A percentile compares a stretch with the other conserved stretches of the same genome.
phyloP scores from a whole-genome alignment of 1,140 invertebrate species.

The Tetramorium parvispinum region DNA sequence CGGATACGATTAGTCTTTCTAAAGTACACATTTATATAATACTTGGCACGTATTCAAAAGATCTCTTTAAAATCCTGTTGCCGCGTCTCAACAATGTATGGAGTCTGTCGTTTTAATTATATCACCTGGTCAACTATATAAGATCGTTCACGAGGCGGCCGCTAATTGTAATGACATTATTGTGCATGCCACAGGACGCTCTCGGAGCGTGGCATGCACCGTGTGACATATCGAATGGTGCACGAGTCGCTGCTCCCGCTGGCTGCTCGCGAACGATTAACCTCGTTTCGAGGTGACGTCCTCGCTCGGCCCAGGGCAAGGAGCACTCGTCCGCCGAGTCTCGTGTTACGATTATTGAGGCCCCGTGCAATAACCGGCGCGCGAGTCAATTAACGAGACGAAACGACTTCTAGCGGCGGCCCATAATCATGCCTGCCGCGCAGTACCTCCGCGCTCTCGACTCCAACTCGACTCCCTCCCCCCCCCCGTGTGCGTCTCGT shows the following conservation, averaged over 20 bases:
- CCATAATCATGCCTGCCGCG: background rate
- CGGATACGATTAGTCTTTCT: background rate
- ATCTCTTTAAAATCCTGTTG: background rate
- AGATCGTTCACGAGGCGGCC: slow-evolving; percentile 42
- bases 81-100: background rate
- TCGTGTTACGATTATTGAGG: slow-evolving; percentile 72
- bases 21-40: background rate
- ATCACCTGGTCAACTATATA: background rate
- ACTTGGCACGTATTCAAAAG: background rate
- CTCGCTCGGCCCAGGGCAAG: slow-evolving; percentile 70
- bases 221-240: slow-evolving; percentile 35
- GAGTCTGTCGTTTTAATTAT: slow-evolving; percentile 33
- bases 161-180: slow-evolving; percentile 37
- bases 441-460: background rate
- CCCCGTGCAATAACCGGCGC: slow-evolving; percentile 48
- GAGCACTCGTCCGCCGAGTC: background rate
- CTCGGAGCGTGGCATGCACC: background rate
- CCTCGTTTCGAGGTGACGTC: slow-evolving; percentile 80
- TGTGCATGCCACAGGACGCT: background rate
- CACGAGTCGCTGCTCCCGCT: slow-evolving; percentile 31
- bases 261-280: slow-evolving; percentile 76
- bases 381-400: slow-evolving; percentile 56
- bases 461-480: slow-evolving; percentile 16
- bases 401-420: slow-evolving; percentile 16
- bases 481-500: slow-evolving; percentile 12